Base-by-base conservation (phyloP, 2,113 vertebrate species). In the Prunella fulvescens region DNA sequence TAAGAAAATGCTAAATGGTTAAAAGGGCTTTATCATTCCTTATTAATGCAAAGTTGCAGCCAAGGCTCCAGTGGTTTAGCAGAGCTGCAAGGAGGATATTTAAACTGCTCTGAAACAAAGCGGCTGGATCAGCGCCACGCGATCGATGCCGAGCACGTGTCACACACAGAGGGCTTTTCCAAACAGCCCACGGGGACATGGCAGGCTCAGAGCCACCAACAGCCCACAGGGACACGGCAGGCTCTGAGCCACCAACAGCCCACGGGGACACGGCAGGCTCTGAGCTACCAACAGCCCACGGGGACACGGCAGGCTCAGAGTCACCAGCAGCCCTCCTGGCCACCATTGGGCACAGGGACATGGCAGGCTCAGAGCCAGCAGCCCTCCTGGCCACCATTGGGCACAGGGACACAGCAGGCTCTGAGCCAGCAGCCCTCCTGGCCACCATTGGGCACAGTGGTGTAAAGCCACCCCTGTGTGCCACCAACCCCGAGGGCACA, bases 401-500 rank as follows among this genome's bases (percentile, higher is more conserved):
- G n/a, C n/a, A 15, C 17, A 1, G 95, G 79, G 92, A 79, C 19
- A 1, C 51, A 0, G 25, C 2, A 33, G 58, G 44, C 57, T 62
- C 3, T 2, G 17, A 22, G 3, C 31, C 54, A 14, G 14, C 28
- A 58, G 35, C 44, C 44, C 65, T 50, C 13, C 71, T 5, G 29
- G 33, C 2, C 50, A 47, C 2, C 0, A 9, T 1, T 13, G 0
- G 8, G 5, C 69, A 33, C 6, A 0, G 44, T 0, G 4, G 10
- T 1, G 31, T 2, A n/a, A 35, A 29, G 44, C 29, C 58, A 14
- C 3, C 6, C 17, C n/a, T 4, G 42, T 0, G 60, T 33, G 83
- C 51, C 67, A 58, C 26, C 45, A 35, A 60, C 45, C 40, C 35
- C 35, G 5, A 11, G 47, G 28, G 60, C 77, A 48, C 31, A 4